phyloP scores from a whole-genome alignment of 2,113 vertebrate species.

The Telmatochromis brichardi region DNA sequence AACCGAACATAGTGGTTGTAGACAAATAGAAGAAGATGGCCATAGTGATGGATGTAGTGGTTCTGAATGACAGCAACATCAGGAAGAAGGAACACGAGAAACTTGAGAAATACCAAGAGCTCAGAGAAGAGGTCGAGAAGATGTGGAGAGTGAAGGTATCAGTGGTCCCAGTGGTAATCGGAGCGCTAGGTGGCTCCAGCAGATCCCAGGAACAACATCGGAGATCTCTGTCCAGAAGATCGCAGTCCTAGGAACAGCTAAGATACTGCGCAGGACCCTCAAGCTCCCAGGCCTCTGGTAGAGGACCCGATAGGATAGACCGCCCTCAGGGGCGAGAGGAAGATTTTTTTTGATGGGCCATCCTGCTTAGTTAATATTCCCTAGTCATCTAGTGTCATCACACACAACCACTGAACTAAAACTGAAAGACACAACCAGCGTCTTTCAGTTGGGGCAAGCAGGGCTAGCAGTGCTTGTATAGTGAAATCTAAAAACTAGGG shows the following conservation, averaged over 20 bases:
- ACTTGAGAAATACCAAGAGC: background rate
- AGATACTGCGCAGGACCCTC: background rate
- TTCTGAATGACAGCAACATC: background rate
- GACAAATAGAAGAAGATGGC: background rate
- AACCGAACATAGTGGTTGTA: background rate
- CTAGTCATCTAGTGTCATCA: background rate
- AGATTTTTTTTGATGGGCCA: background rate
- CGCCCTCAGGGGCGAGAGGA: background rate
- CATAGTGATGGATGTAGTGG: background rate
- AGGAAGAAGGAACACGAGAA: background rate
- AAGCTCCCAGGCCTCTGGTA: background rate
- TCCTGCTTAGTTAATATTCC: background rate
- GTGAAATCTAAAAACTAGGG: background rate
- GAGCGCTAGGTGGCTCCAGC: background rate
- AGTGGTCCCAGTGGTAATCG: background rate
- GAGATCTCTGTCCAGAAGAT: background rate
- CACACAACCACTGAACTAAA: background rate
- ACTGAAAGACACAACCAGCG: background rate
- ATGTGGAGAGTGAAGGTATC: background rate
- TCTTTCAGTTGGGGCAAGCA: background rate
- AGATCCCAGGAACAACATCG: background rate
- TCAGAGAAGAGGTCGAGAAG: background rate
- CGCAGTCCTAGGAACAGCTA: background rate
- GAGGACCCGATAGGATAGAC: background rate
- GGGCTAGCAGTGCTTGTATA: background rate